A percentile compares a stretch with the other conserved stretches of the same genome.
Evolutionary conservation across 1,140 invertebrate species (phyloP).

Genomic region (Yoshiicerus persimilis): DNA sequence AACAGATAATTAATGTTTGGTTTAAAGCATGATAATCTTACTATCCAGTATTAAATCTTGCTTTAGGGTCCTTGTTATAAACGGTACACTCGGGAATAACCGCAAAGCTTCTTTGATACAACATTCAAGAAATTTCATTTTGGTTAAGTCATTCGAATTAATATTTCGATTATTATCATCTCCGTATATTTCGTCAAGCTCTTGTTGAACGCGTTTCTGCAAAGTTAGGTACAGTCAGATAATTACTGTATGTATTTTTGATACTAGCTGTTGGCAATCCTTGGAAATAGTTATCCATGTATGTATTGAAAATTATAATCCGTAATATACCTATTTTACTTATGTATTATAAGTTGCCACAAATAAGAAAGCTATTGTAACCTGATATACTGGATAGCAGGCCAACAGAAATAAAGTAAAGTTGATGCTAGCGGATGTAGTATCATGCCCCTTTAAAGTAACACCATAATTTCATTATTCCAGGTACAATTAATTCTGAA

Average conservation of each 20-base stretch:
- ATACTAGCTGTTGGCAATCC: background rate
- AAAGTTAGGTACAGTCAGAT: too few species aligned
- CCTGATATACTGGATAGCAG: slow-evolving; percentile 64
- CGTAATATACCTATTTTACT: too few species aligned
- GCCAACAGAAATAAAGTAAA: slow-evolving; percentile 66
- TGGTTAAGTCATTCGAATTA: slow-evolving; percentile 56
- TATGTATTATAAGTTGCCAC: too few species aligned
- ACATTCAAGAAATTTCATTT: slow-evolving; percentile 65
- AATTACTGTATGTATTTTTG: background rate
- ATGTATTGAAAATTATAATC: too few species aligned
- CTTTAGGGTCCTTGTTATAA: slow-evolving; percentile 56
- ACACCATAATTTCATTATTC: background rate
- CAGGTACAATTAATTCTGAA: too few species aligned
- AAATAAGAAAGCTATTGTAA: background rate
- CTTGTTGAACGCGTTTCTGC: slow-evolving; percentile 50
- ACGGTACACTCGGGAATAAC: slow-evolving; percentile 66
- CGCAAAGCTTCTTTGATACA: slow-evolving; percentile 65
- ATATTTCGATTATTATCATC: slow-evolving; percentile 48
- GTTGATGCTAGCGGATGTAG: slow-evolving; percentile 65
- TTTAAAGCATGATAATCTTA: background rate
- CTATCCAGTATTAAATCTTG: slow-evolving; percentile 50
- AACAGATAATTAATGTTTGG: background rate
- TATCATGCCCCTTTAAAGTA: slow-evolving; percentile 66
- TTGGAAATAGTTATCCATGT: background rate
- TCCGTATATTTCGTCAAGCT: slow-evolving; percentile 52